Percentiles rank a stretch among this genome's conserved stretches.
Conservation (phyloP, 2,113 vertebrate species). For the Cathartes aura region DNA sequence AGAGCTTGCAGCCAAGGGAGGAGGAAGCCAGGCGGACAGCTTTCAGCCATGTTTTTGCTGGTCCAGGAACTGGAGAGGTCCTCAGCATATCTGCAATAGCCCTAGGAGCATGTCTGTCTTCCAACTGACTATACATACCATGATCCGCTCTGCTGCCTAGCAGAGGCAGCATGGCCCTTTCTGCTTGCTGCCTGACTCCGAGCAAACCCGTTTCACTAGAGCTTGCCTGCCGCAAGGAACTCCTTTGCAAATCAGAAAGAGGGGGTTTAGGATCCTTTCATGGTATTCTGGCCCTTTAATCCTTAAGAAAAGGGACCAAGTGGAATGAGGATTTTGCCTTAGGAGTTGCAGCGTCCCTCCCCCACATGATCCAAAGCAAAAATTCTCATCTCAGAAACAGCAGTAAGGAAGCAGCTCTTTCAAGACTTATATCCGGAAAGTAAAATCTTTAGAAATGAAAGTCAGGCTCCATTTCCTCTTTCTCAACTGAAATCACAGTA, state of each 20-base stretch:
- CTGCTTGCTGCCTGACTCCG: accelerated
- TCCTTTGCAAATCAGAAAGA: neutral
- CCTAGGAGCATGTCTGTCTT: neutral
- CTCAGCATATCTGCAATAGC: neutral
- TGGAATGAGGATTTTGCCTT: neutral
- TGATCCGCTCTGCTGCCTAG: accelerated
- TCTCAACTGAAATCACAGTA: neutral
- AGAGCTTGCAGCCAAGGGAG: neutral
- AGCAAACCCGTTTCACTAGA: neutral
- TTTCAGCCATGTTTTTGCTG: neutral
- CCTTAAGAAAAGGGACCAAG: neutral
- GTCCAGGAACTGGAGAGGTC: neutral
- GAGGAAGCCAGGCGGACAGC: neutral
- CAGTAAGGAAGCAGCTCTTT: neutral
- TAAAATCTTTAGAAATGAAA: neutral
- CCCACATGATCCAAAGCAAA: accelerated
- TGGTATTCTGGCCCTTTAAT: accelerated
- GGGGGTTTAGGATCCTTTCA: neutral
- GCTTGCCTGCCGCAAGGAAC: accelerated
- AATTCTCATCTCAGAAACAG: neutral
- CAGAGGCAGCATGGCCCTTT: neutral
- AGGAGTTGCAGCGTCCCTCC: accelerated
- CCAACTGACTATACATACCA: accelerated
- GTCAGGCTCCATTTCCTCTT: neutral
- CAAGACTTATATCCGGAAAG: accelerated